Conservation (phyloP, 2,888 invertebrate genomes). For the Yponomeuta cagnagella region DNA sequence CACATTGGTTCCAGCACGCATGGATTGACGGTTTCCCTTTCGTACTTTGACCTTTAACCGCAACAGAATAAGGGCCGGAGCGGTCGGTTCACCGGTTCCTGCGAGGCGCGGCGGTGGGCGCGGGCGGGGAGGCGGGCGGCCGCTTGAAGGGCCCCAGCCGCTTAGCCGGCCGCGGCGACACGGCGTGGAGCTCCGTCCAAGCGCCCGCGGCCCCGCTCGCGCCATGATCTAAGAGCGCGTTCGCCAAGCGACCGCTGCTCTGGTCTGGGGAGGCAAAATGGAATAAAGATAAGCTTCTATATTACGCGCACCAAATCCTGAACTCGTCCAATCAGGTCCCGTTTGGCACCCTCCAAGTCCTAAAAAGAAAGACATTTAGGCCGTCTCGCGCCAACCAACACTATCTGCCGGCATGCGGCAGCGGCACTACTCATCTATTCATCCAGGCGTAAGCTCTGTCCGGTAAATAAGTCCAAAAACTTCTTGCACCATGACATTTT, state of each 20-base stretch:
- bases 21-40: too few relatives aligned
- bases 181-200: conserved; percentile 39
- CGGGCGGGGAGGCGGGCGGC: conserved; percentile 42
- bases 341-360: too few relatives aligned
- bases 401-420: too few relatives aligned
- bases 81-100: conserved; percentile 49
- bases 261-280: conserved; percentile 9
- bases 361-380: too few relatives aligned
- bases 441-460: too few relatives aligned
- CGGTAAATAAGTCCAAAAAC: too few relatives aligned
- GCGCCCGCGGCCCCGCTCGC: conserved; percentile 36
- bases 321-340: too few relatives aligned
- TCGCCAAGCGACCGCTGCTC: conserved; percentile 66
- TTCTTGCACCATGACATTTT: too few relatives aligned
- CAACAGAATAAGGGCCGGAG: neutral
- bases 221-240: conserved; percentile 77
- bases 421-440: too few relatives aligned
- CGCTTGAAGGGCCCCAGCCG: conserved; percentile 80
- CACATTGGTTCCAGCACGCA: too few relatives aligned
- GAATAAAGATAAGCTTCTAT: neutral
- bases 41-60: neutral
- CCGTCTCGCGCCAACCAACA: too few relatives aligned
- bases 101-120: conserved; percentile 29
- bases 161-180: conserved; percentile 81
- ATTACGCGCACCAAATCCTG: too few relatives aligned